These are phyloP conservation scores for Philopotamus ludificatus DNA, from an alignment of 1,140 invertebrate genomes.

Conservation along the genomic window DNA sequence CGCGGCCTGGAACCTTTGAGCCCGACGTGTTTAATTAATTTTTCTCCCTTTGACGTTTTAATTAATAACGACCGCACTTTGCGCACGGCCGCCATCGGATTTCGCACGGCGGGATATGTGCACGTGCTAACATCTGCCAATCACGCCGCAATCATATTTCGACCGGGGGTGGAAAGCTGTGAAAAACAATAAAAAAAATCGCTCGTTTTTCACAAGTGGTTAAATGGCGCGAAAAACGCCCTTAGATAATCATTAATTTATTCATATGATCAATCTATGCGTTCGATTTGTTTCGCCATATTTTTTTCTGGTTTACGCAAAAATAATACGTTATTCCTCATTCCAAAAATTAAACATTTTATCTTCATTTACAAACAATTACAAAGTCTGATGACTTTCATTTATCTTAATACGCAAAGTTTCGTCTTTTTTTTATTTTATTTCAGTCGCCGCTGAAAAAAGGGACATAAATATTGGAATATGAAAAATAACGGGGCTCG, in stretches of 20 bases:
- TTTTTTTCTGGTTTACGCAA: no score
- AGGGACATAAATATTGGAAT: no score
- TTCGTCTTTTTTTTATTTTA: no score
- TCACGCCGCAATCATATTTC: neutral
- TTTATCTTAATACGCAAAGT: no score
- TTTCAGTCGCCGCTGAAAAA: no score
- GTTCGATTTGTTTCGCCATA: no score
- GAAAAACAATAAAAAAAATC: no score
- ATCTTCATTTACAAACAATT: neutral
- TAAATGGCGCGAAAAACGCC: no score
- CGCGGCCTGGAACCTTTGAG: conserved; percentile 23
- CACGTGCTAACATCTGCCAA: neutral
- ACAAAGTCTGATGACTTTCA: neutral
- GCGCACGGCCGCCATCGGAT: neutral
- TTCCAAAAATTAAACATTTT: neutral
- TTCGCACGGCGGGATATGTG: neutral
- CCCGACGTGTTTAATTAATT: conserved; percentile 26
- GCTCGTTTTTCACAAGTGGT: no score
- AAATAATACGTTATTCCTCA: no score
- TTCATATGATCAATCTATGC: no score
- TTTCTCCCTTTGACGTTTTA: conserved; percentile 30
- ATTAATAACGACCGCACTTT: conserved; percentile 19
- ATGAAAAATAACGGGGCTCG: conserved; percentile 36
- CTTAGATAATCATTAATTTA: no score
- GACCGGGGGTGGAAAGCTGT: neutral